Conservation (phyloP, 2,113 vertebrate genomes). For the Aegithalos caudatus region DNA sequence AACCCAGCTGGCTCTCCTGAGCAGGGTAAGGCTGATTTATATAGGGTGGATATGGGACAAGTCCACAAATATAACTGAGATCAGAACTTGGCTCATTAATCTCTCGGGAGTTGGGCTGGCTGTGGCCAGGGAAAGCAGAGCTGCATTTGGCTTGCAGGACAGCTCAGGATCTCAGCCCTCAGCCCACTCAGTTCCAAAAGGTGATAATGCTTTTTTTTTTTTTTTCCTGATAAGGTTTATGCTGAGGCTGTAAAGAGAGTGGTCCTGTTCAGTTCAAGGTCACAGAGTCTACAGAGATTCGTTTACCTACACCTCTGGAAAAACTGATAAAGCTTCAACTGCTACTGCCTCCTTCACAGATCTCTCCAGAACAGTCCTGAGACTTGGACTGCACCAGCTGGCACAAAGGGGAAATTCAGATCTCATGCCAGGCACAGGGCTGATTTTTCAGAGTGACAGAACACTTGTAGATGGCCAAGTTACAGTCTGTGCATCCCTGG, state of each 20-base stretch:
- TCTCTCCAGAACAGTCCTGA: neutral
- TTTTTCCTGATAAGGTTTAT: neutral
- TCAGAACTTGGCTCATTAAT: neutral
- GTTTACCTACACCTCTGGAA: neutral
- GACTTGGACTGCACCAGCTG: neutral
- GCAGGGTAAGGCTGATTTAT: neutral
- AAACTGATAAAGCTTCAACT: neutral
- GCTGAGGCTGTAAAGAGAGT: neutral
- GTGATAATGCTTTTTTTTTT: neutral
- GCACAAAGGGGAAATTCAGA: neutral
- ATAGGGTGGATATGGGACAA: neutral
- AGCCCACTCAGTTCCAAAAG: neutral
- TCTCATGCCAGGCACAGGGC: neutral
- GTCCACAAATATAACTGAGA: neutral
- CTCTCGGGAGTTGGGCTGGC: neutral
- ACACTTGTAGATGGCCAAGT: neutral
- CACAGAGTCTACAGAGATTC: neutral
- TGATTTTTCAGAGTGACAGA: neutral
- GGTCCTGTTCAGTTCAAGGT: neutral
- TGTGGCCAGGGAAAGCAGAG: neutral
- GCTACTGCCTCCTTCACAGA: neutral
- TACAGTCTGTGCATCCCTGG: neutral
- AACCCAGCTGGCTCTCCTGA: constrained; percentile 10
- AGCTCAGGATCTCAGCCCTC: neutral
- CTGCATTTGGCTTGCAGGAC: neutral